Base-by-base conservation (phyloP, 1,140 invertebrate genomes). In the Aphelinus certus region DNA sequence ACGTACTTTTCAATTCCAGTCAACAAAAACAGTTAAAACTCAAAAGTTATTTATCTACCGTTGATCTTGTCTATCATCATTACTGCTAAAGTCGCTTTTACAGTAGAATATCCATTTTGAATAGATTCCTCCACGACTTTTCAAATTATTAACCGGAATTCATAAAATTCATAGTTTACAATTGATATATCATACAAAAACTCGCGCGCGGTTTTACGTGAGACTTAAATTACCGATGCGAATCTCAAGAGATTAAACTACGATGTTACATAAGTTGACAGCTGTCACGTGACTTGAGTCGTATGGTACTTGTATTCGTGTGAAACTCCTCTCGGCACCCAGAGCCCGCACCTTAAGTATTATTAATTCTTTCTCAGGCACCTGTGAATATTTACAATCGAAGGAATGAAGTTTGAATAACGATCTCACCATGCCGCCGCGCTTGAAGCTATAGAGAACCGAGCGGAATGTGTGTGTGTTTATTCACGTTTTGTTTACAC, bases 381-480 rank as follows among this genome's bases (percentile, higher is more conserved):
- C 83, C 84, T 84, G 85, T 86, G 83, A 86, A 83, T 86, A 86
- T 86, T 86, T 85, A 85, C 84, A 86, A 69, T 76, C 26, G 58
- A 66, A 73, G 10, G 70, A 74, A 77, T 69, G 51, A 69, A 72
- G 7, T 70, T 75, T 42, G 65, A 46, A 53, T 26, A n/a, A 5
- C 42, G 48, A 76, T 71, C 48, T 70, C 55, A 57, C 49, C 66
- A 45, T 62, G 58, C 61, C n/a, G 7, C 3, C 7, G 10, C 48
- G 64, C 49, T 56, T 49, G 9, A 72, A 55, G 49, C 46, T 43
- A 47, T n/a, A 62, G 46, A n/a, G 47, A 53, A 6, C 46, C 57
- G 49, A 43, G 45, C 42, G 49, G 1, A 64, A 42, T 58, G 26
- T 48, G 26, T 48, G 46, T 71, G 61, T 61, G 45, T 55, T 53